Percentiles rank a stretch among this genome's conserved stretches.
Evolutionary conservation across 2,797 vertebrate genomes (phyloP).

Genomic region (Coracias cyanogaster): DNA sequence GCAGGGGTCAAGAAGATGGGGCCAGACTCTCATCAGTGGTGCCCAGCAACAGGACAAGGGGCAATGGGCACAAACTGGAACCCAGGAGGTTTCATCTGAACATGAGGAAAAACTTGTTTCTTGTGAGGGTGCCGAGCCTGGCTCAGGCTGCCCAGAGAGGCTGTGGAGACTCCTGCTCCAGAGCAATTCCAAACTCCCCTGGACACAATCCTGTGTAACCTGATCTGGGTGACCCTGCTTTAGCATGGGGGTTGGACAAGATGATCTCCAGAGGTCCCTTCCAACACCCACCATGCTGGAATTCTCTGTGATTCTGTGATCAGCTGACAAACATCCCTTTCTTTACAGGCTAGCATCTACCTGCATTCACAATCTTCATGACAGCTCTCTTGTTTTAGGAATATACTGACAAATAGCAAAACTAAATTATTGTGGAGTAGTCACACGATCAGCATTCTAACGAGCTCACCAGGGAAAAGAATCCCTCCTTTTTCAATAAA

Average conservation of each 20-base stretch:
- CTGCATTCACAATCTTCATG: not conserved
- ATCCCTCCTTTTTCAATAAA: not conserved
- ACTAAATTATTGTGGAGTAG: not conserved
- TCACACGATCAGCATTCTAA: not conserved
- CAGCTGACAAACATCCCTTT: not conserved
- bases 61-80: not conserved
- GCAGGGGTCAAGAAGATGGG: not conserved
- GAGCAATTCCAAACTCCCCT: not conserved
- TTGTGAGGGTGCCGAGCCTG: not conserved
- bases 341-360: not conserved
- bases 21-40: not conserved
- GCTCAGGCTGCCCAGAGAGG: not conserved
- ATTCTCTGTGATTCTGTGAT: no score
- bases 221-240: not conserved
- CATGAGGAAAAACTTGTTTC: not conserved
- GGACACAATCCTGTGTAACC: not conserved
- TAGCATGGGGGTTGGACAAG: not conserved
- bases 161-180: not conserved
- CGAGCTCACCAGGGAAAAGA: not conserved
- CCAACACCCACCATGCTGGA: no score
- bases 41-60: not conserved
- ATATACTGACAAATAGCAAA: not conserved
- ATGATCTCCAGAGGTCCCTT: not conserved
- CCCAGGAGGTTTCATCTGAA: not conserved
- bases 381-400: not conserved